These are phyloP conservation scores for Silurus meridionalis DNA, from an alignment of 2,113 vertebrate species.

Conservation along the genomic window DNA sequence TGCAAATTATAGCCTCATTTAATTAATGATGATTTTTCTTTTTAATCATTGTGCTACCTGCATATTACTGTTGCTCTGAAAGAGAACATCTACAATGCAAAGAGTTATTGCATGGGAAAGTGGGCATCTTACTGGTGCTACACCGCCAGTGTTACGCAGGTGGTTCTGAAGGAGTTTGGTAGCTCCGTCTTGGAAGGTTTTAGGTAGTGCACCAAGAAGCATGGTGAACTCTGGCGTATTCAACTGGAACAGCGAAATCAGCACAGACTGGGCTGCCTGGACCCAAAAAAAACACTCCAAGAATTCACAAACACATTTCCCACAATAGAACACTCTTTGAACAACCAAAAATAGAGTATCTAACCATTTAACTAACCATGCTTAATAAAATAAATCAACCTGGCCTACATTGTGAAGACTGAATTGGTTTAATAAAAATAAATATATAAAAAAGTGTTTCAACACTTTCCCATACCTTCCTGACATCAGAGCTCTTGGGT, in stretches of 20 bases:
- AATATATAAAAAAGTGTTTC: neutral
- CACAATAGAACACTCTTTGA: neutral
- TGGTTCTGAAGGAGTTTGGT: conserved; percentile 96
- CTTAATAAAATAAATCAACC: neutral
- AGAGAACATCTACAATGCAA: neutral
- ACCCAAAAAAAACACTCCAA: conserved; percentile 47
- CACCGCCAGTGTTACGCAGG: conserved; percentile 88
- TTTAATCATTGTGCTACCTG: neutral
- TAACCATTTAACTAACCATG: neutral
- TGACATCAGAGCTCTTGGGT: conserved; percentile 94
- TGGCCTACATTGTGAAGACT: neutral
- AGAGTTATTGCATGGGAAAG: neutral
- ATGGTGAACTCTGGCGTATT: conserved; percentile 98
- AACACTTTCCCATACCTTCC: conserved; percentile 76
- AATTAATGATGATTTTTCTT: neutral
- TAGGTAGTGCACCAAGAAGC: conserved; percentile 94
- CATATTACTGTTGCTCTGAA: neutral
- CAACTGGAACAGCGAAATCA: conserved; percentile 94
- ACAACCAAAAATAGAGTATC: neutral
- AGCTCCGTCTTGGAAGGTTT: conserved; percentile 97
- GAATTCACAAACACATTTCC: conserved; percentile 31
- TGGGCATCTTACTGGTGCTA: conserved; percentile 78
- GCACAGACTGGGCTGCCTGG: conserved; percentile 92
- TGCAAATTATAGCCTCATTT: neutral
- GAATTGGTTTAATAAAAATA: neutral